Evolutionary conservation across 1,140 invertebrate genomes (phyloP), one percentile per base, ranked within the genome.

Genomic region (Meloidogyne exigua): DNA sequence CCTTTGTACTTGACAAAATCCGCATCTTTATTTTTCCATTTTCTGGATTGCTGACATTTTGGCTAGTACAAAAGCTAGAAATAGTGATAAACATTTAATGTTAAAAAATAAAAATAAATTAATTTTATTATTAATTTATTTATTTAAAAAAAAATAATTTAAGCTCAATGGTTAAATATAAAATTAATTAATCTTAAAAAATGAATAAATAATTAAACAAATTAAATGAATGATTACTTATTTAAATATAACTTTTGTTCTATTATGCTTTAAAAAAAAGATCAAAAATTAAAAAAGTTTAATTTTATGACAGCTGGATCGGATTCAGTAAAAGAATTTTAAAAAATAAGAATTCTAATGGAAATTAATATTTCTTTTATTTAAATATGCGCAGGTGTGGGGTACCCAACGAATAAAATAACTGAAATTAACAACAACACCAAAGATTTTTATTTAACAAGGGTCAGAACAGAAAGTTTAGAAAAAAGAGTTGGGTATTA

Each of bases 1-100:
- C 49, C 49, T 57, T 57, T 57, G 49, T 57, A 57, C 49, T 57
- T 57, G 49, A n/a, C 49, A 57, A 57, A 57, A 57, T 57, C 49
- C 21, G 49, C 49, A 57, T 57, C 49, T 57, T 57, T 57, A 57
- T n/a, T n/a, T 57, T 57, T 57, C 49, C 49, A 57, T 5, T n/a
- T 57, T n/a, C 7, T 57, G 49, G 49, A 57, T 57, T 57, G 49
- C 49, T n/a, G 49, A 57, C 49, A 57, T 57, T 57, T 57, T 57
- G 49, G 49, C 49, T 57, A 57, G 49, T 57, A 57, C 49, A 57
- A 57, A 57, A 57, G 49, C 49, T 18, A 57, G 49, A 57, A 57
- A 57, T 57, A 57, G 49, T n/a, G 18, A 10, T 9, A 57, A 57
- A 57, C 49, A n/a, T 44, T 44, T 44, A 1, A 7, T 15, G n/a